phyloP scores from a whole-genome alignment of 2,888 invertebrate species.

The Trichogramma dendrolimi region DNA sequence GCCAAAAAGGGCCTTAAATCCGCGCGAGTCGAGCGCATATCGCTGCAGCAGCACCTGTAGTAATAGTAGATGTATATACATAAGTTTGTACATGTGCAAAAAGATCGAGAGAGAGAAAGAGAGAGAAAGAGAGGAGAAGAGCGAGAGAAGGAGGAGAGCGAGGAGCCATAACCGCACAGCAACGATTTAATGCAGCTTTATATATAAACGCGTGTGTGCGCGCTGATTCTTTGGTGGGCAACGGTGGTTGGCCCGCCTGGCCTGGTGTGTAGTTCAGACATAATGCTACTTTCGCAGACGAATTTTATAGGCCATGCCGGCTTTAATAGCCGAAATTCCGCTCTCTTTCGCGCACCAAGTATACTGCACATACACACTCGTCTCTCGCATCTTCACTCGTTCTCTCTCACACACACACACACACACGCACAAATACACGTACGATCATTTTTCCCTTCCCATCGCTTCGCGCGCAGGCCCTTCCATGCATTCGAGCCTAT shows the following conservation, averaged over 20 bases:
- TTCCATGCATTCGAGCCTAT: no score
- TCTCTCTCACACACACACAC: no score
- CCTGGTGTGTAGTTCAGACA: background rate
- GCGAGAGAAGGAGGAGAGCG: conserved; percentile 7
- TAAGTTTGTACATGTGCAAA: conserved; percentile 28
- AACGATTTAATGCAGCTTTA: conserved; percentile 37
- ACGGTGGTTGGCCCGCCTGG: conserved; percentile 30
- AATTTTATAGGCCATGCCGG: conserved; percentile 51
- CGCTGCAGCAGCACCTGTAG: conserved; percentile 18
- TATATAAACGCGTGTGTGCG: conserved; percentile 15
- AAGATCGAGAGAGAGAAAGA: conserved; percentile 1
- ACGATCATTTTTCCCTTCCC: no score
- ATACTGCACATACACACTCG: conserved; percentile 27
- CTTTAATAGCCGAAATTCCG: conserved; percentile 51
- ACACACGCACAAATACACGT: no score
- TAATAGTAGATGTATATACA: no score
- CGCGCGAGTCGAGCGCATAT: conserved; percentile 6
- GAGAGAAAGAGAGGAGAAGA: background rate
- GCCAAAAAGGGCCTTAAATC: conserved; percentile 25
- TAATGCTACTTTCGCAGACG: conserved; percentile 37
- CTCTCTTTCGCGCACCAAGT: conserved; percentile 30
- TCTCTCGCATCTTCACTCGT: conserved; percentile 5
- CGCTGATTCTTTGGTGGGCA: conserved; percentile 40
- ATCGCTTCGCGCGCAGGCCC: no score
- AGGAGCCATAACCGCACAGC: conserved; percentile 43